Conservation (phyloP, 2,888 invertebrate genomes). For the Nomada fabriciana region DNA sequence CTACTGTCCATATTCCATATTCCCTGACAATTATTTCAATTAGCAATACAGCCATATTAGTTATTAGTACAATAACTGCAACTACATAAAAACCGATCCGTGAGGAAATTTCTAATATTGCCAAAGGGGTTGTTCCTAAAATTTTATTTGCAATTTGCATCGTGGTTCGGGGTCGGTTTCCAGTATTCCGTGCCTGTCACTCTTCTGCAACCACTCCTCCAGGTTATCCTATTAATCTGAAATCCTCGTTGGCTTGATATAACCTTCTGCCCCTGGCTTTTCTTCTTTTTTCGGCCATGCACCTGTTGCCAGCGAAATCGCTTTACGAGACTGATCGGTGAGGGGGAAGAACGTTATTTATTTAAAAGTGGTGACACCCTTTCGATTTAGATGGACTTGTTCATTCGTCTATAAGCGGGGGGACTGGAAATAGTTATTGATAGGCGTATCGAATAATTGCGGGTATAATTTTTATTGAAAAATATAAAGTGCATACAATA, state of each 20-base stretch:
- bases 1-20: too few relatives aligned
- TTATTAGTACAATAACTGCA: too few relatives aligned
- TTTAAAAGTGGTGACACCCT: constrained; percentile 53
- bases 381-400: constrained; percentile 9
- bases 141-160: constrained; percentile 60
- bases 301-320: constrained; percentile 75
- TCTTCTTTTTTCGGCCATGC: constrained; percentile 56
- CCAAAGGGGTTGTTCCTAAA: constrained; percentile 22
- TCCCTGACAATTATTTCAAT: too few relatives aligned
- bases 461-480: too few relatives aligned
- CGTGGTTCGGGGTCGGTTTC: constrained; percentile 28
- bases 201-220: constrained; percentile 38
- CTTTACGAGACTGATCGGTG: constrained; percentile 60
- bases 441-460: neutral
- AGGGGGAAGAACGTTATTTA: constrained; percentile 60
- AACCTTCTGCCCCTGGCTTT: constrained; percentile 22
- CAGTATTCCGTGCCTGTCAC: constrained; percentile 42
- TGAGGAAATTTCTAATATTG: too few relatives aligned
- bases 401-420: constrained; percentile 7
- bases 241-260: constrained; percentile 64
- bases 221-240: constrained; percentile 67
- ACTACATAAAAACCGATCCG: neutral
- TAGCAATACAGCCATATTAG: too few relatives aligned
- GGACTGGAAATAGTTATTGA: constrained; percentile 7
- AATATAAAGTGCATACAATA: too few relatives aligned